Evolutionary conservation across 1,140 invertebrate species (phyloP).

Genomic region (Tribolium castaneum): DNA sequence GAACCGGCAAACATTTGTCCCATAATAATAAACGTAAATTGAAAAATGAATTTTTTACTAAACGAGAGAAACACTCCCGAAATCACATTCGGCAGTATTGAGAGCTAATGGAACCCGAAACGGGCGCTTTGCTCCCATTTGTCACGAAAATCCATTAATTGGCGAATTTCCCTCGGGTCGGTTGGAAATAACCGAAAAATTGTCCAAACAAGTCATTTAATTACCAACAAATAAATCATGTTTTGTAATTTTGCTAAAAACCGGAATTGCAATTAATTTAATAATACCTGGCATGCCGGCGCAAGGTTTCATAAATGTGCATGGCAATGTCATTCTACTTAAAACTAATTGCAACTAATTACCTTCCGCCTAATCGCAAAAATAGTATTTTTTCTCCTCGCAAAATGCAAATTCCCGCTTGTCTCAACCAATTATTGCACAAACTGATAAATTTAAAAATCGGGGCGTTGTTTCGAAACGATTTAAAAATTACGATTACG

Average conservation of each 20-base stretch:
- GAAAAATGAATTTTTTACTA: no score
- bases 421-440: neutral
- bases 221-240: neutral
- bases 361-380: neutral
- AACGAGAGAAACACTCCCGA: neutral
- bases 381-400: conserved; percentile 9
- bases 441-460: neutral
- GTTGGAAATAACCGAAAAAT: no score
- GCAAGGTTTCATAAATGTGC: neutral
- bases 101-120: neutral
- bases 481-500: neutral
- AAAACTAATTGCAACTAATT: conserved; percentile 7
- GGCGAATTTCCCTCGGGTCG: neutral
- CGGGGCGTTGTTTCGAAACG: neutral
- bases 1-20: no score
- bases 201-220: neutral
- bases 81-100: neutral
- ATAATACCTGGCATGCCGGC: neutral
- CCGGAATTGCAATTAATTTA: neutral
- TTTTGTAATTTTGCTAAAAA: neutral
- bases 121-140: neutral
- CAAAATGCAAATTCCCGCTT: neutral
- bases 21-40: no score
- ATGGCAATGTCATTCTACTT: neutral
- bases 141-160: conserved; percentile 5